Base-by-base conservation (phyloP, 2,888 invertebrate genomes). In the Coronaproctus castanopsis region DNA sequence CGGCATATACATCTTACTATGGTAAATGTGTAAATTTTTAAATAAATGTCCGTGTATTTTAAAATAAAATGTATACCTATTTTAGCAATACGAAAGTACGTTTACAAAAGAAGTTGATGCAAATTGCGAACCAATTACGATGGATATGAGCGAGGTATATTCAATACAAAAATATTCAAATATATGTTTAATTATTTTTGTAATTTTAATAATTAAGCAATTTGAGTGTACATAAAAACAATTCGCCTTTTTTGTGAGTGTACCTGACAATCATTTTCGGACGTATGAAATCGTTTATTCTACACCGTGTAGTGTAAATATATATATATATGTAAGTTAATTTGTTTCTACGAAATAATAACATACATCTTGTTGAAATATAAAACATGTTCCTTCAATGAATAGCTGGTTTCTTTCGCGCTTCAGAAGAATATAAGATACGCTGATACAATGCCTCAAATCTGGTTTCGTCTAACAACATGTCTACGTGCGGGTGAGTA, bases 61-160 rank as follows among this genome's bases (percentile, higher is more conserved):
- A n/a, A n/a, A n/a, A n/a, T n/a, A n/a, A n/a, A n/a, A n/a, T n/a
- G n/a, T n/a, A n/a, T n/a, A n/a, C n/a, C n/a, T n/a, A n/a, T n/a
- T n/a, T n/a, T n/a, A n/a, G n/a, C n/a, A n/a, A n/a, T n/a, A n/a
- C n/a, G n/a, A n/a, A n/a, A n/a, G n/a, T n/a, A n/a, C n/a, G n/a
- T n/a, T n/a, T n/a, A n/a, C 54, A 54, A 54, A 57, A 51, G 65
- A 65, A 60, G 63, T 63, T 21, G 82, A 82, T 69, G 80, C 78
- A 62, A 84, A 84, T 72, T 84, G 84, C 68, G 84, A 84, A 66
- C 80, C 81, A 65, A 82, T 84, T 63, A 82, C 82, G 70, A 85
- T 85, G 84, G 84, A 85, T 67, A 76, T 84, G 77, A 85, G 84
- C 79, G 84, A 75, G 75, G 75, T 75, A 74, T 62, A 20, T 48